Conservation (phyloP, 1,140 invertebrate genomes). For the Nephila pilipes region DNA sequence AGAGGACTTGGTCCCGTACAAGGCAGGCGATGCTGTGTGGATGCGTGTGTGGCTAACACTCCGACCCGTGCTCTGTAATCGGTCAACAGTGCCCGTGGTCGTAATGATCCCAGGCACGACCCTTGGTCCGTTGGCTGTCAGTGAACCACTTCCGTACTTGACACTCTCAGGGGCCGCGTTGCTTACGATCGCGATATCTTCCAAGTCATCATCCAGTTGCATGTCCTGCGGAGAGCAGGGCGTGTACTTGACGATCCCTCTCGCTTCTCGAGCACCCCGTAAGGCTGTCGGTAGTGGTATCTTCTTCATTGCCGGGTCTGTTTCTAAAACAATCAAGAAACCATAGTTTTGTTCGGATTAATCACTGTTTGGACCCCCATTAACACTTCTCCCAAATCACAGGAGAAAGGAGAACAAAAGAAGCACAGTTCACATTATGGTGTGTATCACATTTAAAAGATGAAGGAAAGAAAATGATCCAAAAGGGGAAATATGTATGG, state of each 20-base stretch:
- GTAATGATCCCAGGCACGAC: slow-evolving; percentile 86
- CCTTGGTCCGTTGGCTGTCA: slow-evolving; percentile 82
- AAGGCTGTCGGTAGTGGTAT: slow-evolving; percentile 56
- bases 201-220: slow-evolving; percentile 85
- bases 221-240: slow-evolving; percentile 80
- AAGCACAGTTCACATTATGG: background rate
- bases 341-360: background rate
- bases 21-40: slow-evolving; percentile 74
- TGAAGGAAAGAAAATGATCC: background rate
- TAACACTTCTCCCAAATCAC: background rate
- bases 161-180: slow-evolving; percentile 83
- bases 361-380: slow-evolving; percentile 57
- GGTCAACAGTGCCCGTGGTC: slow-evolving; percentile 79
- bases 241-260: slow-evolving; percentile 82
- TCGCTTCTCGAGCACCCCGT: slow-evolving; percentile 75
- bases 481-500: slow-evolving; percentile 33
- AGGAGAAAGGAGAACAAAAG: background rate
- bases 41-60: slow-evolving; percentile 72
- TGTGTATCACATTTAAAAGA: slow-evolving; percentile 11
- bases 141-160: slow-evolving; percentile 4
- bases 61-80: slow-evolving; percentile 51
- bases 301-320: slow-evolving; percentile 64
- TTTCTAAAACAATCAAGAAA: background rate
- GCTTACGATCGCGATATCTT: slow-evolving; percentile 89
- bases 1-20: slow-evolving; percentile 75